Evolutionary conservation across 2,113 vertebrate species (phyloP), one percentile per base, ranked within the genome.

Genomic region (Lutjanus erythropterus): DNA sequence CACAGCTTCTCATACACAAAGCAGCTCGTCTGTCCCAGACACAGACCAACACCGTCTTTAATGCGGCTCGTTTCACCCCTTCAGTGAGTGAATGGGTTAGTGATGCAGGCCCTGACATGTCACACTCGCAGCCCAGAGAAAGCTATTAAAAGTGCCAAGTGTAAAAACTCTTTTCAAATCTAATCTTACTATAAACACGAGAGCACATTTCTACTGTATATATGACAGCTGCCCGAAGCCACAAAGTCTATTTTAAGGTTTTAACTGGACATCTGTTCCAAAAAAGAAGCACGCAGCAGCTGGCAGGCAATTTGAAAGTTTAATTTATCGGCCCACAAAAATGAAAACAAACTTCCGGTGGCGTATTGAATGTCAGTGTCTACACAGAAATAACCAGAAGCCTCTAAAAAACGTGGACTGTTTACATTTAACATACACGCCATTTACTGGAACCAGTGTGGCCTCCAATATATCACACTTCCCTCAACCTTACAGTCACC

Each of bases 1-100:
- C 80, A 86, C 52, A 76, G 82, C 71, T 86, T 61, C 50, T 60
- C 15, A 44, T 73, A 75, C 75, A 74, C 71, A 83, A 84, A 86
- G 74, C 75, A 74, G 62, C 42, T 21, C 25, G 18, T 74, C 75
- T 56, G 68, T 78, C 83, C 52, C 79, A 74, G 71, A 76, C 78
- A 71, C 49, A 60, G 75, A 16, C 59, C 39, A 52, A 76, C 73
- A 42, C 42, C 21, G 29, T 76, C 59, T 78, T 52, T 44, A 56
- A 37, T 18, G 81, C 37, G 44, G 69, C 60, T 86, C 37, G 49
- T 70, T 75, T 84, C 70, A 44, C 46, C 52, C 71, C 35, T 66
- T 79, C 7, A 72, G 50, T 66, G 52, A 75, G 44, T 53, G 60
- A 73, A 52, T 68, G 73, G 47, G 61, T 85, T 67, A 80, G 64